Conservation (phyloP, 2,113 vertebrate species). For the Oriolus oriolus region DNA sequence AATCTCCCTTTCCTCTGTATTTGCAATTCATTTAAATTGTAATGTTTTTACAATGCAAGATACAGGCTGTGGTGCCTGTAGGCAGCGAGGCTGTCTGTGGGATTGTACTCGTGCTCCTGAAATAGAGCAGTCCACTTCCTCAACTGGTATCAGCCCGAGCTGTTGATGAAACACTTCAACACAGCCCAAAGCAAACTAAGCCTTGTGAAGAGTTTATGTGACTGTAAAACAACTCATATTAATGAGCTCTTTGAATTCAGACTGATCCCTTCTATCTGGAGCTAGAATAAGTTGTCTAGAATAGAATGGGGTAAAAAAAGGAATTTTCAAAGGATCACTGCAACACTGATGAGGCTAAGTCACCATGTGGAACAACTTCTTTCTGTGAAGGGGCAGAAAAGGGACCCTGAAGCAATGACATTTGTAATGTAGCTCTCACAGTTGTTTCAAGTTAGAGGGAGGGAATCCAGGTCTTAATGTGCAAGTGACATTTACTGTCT, state of each 20-base stretch:
- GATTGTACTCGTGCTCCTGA: neutral
- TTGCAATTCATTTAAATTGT: neutral
- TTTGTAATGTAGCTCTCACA: neutral
- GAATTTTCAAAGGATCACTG: neutral
- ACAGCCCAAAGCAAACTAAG: neutral
- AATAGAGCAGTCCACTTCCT: neutral
- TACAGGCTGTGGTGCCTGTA: neutral
- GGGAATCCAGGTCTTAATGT: neutral
- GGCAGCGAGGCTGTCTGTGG: neutral
- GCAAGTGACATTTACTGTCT: neutral
- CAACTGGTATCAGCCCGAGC: neutral
- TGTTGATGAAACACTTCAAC: neutral
- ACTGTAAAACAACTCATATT: neutral
- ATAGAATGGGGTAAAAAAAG: neutral
- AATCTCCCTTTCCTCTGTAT: neutral
- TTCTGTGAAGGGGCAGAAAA: neutral
- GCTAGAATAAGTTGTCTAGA: neutral
- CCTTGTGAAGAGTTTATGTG: neutral
- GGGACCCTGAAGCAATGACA: neutral
- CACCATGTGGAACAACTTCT: neutral
- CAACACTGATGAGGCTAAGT: neutral
- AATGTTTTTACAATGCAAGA: neutral
- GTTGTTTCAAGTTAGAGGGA: neutral
- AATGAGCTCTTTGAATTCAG: neutral
- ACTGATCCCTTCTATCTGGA: neutral